Evolutionary conservation across 2,797 vertebrate species (phyloP).

Genomic region (Hemibagrus guttatus): DNA sequence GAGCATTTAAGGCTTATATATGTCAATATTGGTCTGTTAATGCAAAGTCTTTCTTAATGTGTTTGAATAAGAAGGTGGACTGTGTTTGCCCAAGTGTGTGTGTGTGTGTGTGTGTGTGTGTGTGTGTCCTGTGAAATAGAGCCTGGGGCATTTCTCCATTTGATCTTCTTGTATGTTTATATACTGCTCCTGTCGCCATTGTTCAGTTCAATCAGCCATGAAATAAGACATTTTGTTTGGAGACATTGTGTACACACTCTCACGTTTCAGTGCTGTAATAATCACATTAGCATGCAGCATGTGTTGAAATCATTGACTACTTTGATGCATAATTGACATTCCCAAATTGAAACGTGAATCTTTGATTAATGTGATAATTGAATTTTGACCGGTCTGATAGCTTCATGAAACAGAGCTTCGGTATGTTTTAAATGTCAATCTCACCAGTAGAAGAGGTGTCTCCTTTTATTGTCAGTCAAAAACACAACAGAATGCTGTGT

Average conservation of each 20-base stretch:
- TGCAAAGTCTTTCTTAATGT: slow-evolving; percentile 14
- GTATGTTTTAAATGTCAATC: neutral
- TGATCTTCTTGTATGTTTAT: slow-evolving; percentile 31
- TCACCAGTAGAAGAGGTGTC: neutral
- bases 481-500: neutral
- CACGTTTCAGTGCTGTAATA: slow-evolving; percentile 24
- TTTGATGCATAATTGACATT: slow-evolving; percentile 36
- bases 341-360: slow-evolving; percentile 20
- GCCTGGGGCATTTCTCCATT: neutral
- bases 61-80: neutral
- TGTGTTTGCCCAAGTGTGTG: neutral
- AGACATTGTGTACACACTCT: neutral
- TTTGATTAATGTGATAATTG: slow-evolving; percentile 30
- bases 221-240: slow-evolving; percentile 26
- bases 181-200: slow-evolving; percentile 19
- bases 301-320: slow-evolving; percentile 20
- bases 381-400: slow-evolving; percentile 7
- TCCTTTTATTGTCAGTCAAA: neutral
- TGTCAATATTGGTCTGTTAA: slow-evolving; percentile 27
- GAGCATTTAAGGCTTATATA: neutral
- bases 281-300: slow-evolving; percentile 35
- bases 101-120: neutral
- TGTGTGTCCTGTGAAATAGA: neutral
- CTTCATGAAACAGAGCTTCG: neutral
- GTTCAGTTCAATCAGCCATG: slow-evolving; percentile 37